Conservation (phyloP, 2,113 vertebrate species). For the Tachycineta bicolor region DNA sequence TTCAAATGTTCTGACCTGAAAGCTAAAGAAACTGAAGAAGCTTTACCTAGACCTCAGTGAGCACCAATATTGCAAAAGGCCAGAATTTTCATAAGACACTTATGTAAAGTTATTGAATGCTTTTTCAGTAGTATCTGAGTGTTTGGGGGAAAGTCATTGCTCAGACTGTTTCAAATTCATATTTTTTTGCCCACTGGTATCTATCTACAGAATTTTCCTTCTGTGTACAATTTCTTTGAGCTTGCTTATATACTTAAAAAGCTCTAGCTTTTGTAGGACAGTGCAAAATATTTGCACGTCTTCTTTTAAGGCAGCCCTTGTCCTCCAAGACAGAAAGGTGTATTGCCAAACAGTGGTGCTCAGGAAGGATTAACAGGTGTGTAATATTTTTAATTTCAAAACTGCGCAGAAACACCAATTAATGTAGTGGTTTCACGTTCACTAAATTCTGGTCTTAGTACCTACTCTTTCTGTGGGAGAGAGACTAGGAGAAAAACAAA, state of each 20-base stretch:
- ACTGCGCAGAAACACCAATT: no score
- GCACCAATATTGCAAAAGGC: background rate
- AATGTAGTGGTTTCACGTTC: no score
- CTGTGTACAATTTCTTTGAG: background rate
- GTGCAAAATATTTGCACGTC: background rate
- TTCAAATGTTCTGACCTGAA: background rate
- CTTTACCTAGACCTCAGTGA: background rate
- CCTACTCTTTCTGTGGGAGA: no score
- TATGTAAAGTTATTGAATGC: background rate
- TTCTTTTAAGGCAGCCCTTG: background rate
- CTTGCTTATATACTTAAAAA: background rate
- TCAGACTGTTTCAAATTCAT: background rate
- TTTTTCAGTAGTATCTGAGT: background rate
- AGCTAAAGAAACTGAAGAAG: background rate
- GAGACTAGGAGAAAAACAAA: no score
- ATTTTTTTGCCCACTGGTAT: background rate
- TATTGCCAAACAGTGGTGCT: background rate
- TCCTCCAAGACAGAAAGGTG: background rate
- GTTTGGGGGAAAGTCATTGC: background rate
- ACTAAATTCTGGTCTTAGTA: no score
- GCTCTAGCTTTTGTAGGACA: background rate
- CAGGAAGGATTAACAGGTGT: background rate
- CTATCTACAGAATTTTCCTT: background rate
- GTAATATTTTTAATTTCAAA: no score
- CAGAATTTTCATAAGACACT: background rate